Evolutionary conservation across 2,888 invertebrate genomes (phyloP), one percentile per base, ranked within the genome.

Genomic region (Aphidius colemani): DNA sequence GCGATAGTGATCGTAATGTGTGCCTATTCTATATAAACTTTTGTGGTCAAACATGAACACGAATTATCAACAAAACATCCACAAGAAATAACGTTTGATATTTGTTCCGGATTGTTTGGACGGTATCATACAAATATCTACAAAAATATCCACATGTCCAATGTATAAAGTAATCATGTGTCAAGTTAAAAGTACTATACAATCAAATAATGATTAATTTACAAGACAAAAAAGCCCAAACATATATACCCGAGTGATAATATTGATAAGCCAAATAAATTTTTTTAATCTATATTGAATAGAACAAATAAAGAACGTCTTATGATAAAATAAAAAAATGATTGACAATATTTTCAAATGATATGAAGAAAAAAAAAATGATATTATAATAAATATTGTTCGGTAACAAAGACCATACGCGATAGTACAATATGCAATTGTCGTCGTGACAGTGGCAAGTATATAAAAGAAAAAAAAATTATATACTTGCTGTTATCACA

Each of bases 41-140:
- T 44, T 48, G 57, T 46, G 57, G 57, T 57, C 45, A 45, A 11
- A 30, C 48, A 48, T 48, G 9, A n/a, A 48, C 46, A 55, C 55
- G 43, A 44, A 55, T 55, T 44, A 55, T 55, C 44, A 44, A 30
- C 30, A 30, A 30, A 30, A 30, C 30, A 30, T 30, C 5, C 5
- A 30, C 30, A 30, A 30, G 3, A 39, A 53, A 18, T 57, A 57
- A 46, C 46, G 39, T 45, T 57, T 46, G 39, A 48, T 39, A 57
- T 55, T 55, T 55, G 55, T 55, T 55, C 55, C 55, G 55, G 55
- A 44, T 55, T 13, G 55, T 55, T 55, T 55, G 43, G 55, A 30
- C 7, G 44, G 44, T 10, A 55, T 13, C 44, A 13, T 9, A 13
- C 41, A 53, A 43, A 55, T 43, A 55, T 55, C 43, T 43, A 5